Evolutionary conservation across 2,888 invertebrate species (phyloP).

Genomic region (Epiblema foenella): DNA sequence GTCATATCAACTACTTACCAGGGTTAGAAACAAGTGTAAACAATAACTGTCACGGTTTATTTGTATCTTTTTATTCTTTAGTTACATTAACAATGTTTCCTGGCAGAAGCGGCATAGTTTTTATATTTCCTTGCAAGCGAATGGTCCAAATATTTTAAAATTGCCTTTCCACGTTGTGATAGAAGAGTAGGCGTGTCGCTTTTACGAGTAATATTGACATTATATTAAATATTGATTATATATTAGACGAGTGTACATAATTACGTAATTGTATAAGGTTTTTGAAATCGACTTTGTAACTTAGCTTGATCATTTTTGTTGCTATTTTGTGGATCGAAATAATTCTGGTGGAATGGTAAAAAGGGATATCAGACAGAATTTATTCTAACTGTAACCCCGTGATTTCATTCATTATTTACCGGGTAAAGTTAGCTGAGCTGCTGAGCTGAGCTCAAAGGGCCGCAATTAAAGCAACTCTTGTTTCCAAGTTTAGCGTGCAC

Average conservation of each 20-base stretch:
- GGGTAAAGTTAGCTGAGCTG: background rate
- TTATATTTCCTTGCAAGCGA: conserved; percentile 70
- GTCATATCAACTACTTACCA: too few species aligned
- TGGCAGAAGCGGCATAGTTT: conserved; percentile 18
- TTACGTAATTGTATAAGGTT: conserved; percentile 47
- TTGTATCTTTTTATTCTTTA: too few species aligned
- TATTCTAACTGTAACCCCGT: background rate
- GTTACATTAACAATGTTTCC: background rate
- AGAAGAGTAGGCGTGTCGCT: conserved; percentile 67
- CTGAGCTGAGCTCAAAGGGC: background rate
- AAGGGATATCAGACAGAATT: background rate
- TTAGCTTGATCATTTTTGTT: conserved; percentile 28
- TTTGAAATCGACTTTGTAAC: conserved; percentile 40
- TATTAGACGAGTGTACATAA: conserved; percentile 48
- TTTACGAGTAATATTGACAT: conserved; percentile 49
- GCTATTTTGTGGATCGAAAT: background rate
- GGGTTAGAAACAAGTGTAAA: too few species aligned
- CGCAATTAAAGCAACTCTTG: background rate
- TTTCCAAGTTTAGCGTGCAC: background rate
- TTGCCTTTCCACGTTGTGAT: conserved; percentile 84
- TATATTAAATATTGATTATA: conserved; percentile 35
- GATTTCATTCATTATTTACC: background rate
- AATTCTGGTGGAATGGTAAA: conserved; percentile 1
- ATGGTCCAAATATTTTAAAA: conserved; percentile 76
- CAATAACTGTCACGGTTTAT: too few species aligned